Evolutionary conservation across 2,888 invertebrate genomes (phyloP), one percentile per base, ranked within the genome.

Genomic region (Drosophila niveifrons): DNA sequence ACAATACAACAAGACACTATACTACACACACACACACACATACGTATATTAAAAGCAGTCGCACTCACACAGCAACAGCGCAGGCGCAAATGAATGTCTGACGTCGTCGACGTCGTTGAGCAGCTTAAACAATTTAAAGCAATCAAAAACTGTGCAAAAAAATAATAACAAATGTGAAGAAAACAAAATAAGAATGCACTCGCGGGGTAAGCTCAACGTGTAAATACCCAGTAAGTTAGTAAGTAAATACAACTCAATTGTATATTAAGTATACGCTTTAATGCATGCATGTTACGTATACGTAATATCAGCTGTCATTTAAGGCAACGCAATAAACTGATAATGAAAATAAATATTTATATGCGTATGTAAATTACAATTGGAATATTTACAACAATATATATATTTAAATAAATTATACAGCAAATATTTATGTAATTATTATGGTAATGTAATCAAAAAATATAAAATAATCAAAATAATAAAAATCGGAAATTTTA

Each of bases 41-140:
- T 18, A 23, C 23, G 6, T 23, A 23, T 23, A 23, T 23, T 23
- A 23, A 23, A 23, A 10, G 23, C 11, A 51, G 34, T 18, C 29
- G n/a, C n/a, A 61, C 29, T 39, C 28, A 53, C 8, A 50, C 36
- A 36, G 34, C 48, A 8, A 34, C 36, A 56, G 55, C 23, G 48
- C 36, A 47, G 73, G 47, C 68, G 67, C 46, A 43, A 64, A 68
- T 65, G 69, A 65, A 44, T 58, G 41, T 17, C 43, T 23, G 57
- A 72, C 46, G 18, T 41, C 46, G 62, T 50, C 29, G 75, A 72
- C 31, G 52, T 11, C 58, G 52, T 55, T 53, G 70, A 75, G 34
- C 70, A 70, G 84, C 81, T 77, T 62, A 77, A 87, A 67, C 81
- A 73, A 88, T 86, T 77, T 74, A 73, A 64, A 69, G 75, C 70